Evolutionary conservation across 1,140 invertebrate species (phyloP), one percentile per base, ranked within the genome.

Genomic region (Sweltsa coloradensis): DNA sequence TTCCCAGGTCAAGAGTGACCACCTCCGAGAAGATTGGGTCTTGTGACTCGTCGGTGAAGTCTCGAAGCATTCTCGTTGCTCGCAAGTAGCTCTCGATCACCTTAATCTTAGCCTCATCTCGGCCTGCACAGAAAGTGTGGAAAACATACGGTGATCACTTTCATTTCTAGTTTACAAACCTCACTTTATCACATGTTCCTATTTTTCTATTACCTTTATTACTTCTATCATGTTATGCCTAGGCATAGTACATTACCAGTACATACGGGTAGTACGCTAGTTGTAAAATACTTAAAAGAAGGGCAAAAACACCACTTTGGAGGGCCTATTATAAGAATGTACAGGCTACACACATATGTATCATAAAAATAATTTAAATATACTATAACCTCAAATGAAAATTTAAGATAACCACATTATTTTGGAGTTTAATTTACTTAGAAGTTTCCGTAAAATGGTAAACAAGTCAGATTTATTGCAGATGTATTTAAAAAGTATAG

Each of bases 21-120:
- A 85, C 72, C 72, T 89, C 71, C 14, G 89, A 88, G 64, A 88
- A 99, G 5, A 83, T 65, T 2, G 94, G 94, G 64, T 96, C 89
- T 61, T 94, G 76, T 2, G 62, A 64, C 6, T 70, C 57, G 57
- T 95, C 72, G 5, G 70, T 70, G 63, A 88, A 99, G 67, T 98
- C 76, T 41, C 94, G 67, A 52, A 94, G 78, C 74, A 98, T 81
- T 39, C 79, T 75, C 0, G 84, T 85, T 3, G 78, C 76, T 59
- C 73, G 71, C 3, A 98, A 67, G 66, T 98, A 99, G 19, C 76
- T 72, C 57, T 91, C 81, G 42, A 96, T 91, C 13, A 82, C 68
- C 19, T 78, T 67, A n/a, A 97, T 80, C 62, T 89, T 89, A 14
- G 83, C 75, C 45, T 81, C 74, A 5, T 81, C 75, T 25, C 94